Percentiles rank a stretch among this genome's conserved stretches.
Conservation (phyloP, 2,888 invertebrate genomes). For the Lumbricus terrestris region DNA sequence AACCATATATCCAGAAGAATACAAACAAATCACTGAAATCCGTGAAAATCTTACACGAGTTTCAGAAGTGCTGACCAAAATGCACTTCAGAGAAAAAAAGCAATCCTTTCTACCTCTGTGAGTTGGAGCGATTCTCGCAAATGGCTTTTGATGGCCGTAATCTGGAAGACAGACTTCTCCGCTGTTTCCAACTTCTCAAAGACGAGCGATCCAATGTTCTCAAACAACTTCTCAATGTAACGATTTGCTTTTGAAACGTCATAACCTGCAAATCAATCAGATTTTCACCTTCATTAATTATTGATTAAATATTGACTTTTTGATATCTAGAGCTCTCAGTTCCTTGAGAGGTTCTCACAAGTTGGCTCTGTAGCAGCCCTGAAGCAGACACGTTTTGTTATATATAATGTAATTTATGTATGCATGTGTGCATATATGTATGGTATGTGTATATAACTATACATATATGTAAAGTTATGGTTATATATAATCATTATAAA, state of each 20-base stretch:
- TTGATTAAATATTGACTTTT: background rate
- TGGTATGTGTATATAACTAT: too few relatives aligned
- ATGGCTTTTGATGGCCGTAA: conserved; percentile 50
- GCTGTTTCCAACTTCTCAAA: conserved; percentile 49
- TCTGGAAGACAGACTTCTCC: conserved; percentile 48
- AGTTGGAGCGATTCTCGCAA: conserved; percentile 52
- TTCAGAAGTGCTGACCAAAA: background rate
- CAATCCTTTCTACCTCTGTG: conserved; percentile 45
- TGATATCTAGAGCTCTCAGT: too few relatives aligned
- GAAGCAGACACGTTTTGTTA: too few relatives aligned
- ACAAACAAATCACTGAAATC: too few relatives aligned
- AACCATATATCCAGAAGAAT: too few relatives aligned
- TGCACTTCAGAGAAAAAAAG: background rate
- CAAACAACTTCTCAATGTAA: conserved; percentile 56
- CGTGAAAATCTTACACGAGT: too few relatives aligned
- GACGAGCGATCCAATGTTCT: conserved; percentile 53
- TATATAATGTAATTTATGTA: too few relatives aligned
- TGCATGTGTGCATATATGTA: too few relatives aligned
- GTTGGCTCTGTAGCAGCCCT: too few relatives aligned
- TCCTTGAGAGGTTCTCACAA: too few relatives aligned
- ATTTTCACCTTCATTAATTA: background rate
- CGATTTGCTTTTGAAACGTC: conserved; percentile 53
- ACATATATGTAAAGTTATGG: too few relatives aligned
- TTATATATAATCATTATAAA: too few relatives aligned
- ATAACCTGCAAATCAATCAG: conserved; percentile 46